A percentile compares a stretch with the other conserved stretches of the same genome.
These are phyloP conservation scores for Notarius quadriscutis DNA, from an alignment of 2,113 vertebrate species.

Conservation along the genomic window DNA sequence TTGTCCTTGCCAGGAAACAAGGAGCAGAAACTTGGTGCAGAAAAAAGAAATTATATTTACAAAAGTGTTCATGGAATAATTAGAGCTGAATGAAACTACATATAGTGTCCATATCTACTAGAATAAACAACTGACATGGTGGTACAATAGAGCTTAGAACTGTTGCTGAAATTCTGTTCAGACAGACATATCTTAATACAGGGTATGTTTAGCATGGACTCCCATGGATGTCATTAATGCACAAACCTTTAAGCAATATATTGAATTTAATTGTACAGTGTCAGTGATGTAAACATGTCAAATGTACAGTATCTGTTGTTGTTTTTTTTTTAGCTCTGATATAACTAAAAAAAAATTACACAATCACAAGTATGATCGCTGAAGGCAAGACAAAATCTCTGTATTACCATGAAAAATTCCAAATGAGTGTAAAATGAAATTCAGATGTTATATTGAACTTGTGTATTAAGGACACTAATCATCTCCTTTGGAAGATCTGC, in stretches of 20 bases:
- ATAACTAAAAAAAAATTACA: background rate
- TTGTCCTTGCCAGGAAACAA: background rate
- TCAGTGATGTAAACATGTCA: background rate
- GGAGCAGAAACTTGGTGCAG: background rate
- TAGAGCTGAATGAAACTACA: background rate
- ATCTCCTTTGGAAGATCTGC: background rate
- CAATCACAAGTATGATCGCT: background rate
- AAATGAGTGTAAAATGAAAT: background rate
- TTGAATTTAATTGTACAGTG: background rate
- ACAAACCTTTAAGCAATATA: background rate
- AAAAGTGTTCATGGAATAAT: background rate
- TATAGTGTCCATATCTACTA: background rate
- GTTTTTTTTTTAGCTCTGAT: background rate
- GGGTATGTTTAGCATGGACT: constrained; percentile 32
- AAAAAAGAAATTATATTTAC: background rate
- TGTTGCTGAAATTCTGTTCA: constrained; percentile 5
- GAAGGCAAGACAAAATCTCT: background rate
- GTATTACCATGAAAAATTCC: background rate
- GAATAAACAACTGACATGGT: background rate
- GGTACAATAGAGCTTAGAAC: background rate
- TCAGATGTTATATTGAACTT: background rate
- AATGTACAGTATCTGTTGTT: background rate
- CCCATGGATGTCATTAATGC: constrained; percentile 29
- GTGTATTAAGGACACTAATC: background rate
- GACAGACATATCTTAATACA: constrained; percentile 10